Base-by-base conservation (phyloP, 2,113 vertebrate genomes). In the Corvus cornix region DNA sequence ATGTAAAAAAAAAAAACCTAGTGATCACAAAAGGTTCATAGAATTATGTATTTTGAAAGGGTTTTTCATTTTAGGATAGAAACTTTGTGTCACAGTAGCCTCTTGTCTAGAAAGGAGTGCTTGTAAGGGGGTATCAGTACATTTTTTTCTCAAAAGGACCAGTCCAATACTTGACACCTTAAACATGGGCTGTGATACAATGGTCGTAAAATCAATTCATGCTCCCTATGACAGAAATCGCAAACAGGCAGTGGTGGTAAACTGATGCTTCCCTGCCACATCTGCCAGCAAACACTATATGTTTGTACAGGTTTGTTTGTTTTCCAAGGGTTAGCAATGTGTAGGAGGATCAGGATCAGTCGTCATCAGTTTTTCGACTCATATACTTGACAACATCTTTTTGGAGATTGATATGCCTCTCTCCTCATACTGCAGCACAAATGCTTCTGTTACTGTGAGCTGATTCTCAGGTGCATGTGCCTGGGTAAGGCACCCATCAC, bases 291-390 rank as follows among this genome's bases (percentile, higher is more conserved):
- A 86, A 67, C 48, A 49, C 35, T 46, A 1, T 28, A 52, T 84
- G 62, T 93, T 93, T 94, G 64, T n/a, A 70, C 19, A 70, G 55
- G 68, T 88, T 70, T 96, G 73, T 95, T 92, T 93, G 83, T 74
- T 96, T 88, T 84, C 75, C 72, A 90, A 76, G 51, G 21, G 59
- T 74, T 70, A 76, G 33, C 28, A 87, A 48, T 44, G 28, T 89
- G 90, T 62, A 70, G 37, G 46, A 94, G 62, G 69, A 89, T 76
- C 78, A 74, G 67, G 75, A 93, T 83, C 90, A 80, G 49, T 63
- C 76, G 69, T 76, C 53, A 88, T 86, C 72, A 77, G 59, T 41
- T 91, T 93, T 88, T 70, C 24, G 2, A 59, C 72, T 77, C 52
- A 80, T 67, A 70, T 79, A 70, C 68, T 93, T 93, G 85, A 87